Evolutionary conservation across 2,797 vertebrate species (phyloP).

Genomic region (Mormyrus proboscirostris): DNA sequence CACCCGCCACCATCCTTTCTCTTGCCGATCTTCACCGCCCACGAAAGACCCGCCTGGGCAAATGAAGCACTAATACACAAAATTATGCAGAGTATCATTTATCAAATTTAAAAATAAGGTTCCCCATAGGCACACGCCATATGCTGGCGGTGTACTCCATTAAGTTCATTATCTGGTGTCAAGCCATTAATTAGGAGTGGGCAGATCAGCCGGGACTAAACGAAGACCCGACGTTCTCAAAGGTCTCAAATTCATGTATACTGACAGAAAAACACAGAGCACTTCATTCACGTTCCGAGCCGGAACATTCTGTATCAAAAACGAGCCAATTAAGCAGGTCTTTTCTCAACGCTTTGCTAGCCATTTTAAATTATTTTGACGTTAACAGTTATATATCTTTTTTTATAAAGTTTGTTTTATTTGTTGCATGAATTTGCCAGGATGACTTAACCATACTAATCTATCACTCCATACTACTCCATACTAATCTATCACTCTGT

Average conservation of each 20-base stretch:
- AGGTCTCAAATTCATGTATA: neutral
- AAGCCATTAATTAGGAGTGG: slow-evolving; percentile 55
- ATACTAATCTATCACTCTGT: no score
- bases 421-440: neutral
- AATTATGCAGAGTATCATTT: slow-evolving; percentile 56
- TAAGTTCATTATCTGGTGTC: slow-evolving; percentile 59
- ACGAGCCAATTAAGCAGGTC: neutral
- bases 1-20: neutral
- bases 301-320: neutral
- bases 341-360: neutral
- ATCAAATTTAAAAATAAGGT: slow-evolving; percentile 60
- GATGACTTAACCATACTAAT: neutral
- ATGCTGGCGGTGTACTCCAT: slow-evolving; percentile 60
- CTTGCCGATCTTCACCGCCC: slow-evolving; percentile 40
- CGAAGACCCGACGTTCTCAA: neutral
- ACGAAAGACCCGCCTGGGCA: slow-evolving; percentile 32
- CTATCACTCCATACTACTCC: no score
- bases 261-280: neutral
- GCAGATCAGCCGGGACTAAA: neutral
- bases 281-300: neutral
- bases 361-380: neutral
- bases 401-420: neutral
- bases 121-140: slow-evolving; percentile 54
- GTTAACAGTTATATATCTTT: neutral
- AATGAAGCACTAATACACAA: slow-evolving; percentile 58